Evolutionary conservation across 2,797 vertebrate species (phyloP).

Genomic region (Coracias cyanogaster): DNA sequence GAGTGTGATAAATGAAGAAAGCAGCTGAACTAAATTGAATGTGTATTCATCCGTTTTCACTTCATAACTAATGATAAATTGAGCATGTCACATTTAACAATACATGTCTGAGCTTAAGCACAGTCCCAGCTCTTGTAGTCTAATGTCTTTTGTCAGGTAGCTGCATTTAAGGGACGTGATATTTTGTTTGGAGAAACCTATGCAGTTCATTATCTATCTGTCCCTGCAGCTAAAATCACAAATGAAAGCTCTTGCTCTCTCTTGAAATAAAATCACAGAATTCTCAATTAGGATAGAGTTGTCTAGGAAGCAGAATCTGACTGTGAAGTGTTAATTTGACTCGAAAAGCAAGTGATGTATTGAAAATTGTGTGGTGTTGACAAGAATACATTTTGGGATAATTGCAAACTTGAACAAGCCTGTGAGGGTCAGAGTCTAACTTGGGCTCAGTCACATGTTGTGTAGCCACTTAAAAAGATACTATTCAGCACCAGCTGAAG

Average conservation of each 20-base stretch:
- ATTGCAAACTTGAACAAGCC: background rate
- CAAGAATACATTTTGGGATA: constrained; percentile 34
- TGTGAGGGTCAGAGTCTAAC: background rate
- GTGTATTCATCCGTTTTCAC: constrained; percentile 98
- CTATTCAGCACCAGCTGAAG: background rate
- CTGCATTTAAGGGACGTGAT: constrained; percentile 68
- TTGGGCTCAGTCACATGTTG: background rate
- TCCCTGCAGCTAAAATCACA: constrained; percentile 29
- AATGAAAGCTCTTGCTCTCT: constrained; percentile 1
- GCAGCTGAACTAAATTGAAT: constrained; percentile 99
- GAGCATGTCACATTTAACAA: constrained; percentile 97
- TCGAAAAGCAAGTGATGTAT: constrained; percentile 19
- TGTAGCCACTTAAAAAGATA: background rate
- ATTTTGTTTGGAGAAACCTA: constrained; percentile 72
- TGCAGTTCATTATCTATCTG: constrained; percentile 57
- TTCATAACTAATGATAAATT: constrained; percentile 99
- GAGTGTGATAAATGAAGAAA: constrained; percentile 96
- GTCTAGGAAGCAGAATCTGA: background rate
- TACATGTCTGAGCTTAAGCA: constrained; percentile 88
- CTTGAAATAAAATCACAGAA: constrained; percentile 1
- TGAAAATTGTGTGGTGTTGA: constrained; percentile 23
- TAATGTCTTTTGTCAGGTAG: constrained; percentile 82
- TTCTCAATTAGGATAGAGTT: constrained; percentile 32
- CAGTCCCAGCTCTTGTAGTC: constrained; percentile 74
- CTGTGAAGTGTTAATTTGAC: constrained; percentile 38